phyloP scores from a whole-genome alignment of 2,888 invertebrate species.

The Catonia carolina region DNA sequence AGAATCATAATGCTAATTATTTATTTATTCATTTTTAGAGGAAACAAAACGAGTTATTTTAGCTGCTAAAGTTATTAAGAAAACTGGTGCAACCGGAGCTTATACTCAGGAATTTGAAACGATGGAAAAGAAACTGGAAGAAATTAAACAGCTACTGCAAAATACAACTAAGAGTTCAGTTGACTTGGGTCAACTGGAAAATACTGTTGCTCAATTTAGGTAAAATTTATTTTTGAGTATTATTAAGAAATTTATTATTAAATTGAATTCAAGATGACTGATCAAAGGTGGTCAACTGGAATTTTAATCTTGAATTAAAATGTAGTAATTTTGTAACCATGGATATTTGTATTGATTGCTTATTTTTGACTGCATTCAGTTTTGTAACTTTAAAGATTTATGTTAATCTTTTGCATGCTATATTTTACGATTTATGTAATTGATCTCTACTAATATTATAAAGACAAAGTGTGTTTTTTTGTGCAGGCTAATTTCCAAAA shows the following conservation, averaged over 20 bases:
- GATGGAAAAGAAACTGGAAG: constrained; percentile 78
- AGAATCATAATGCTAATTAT: too few species aligned
- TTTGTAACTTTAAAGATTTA: too few species aligned
- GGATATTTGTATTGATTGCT: too few species aligned
- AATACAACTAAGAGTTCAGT: constrained; percentile 60
- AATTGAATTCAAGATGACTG: background rate
- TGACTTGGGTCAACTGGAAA: constrained; percentile 44
- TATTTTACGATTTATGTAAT: too few species aligned
- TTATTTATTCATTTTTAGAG: constrained; percentile 40
- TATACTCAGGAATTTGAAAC: constrained; percentile 92
- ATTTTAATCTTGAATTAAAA: too few species aligned
- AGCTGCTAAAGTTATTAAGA: constrained; percentile 87
- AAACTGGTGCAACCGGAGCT: constrained; percentile 92
- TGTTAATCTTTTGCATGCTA: too few species aligned
- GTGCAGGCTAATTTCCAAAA: too few species aligned
- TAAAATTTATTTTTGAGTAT: constrained; percentile 31
- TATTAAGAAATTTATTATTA: constrained; percentile 4
- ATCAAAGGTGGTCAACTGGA: background rate
- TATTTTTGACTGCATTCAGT: too few species aligned
- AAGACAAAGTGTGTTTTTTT: too few species aligned
- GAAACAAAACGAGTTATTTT: constrained; percentile 75
- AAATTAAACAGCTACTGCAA: constrained; percentile 70
- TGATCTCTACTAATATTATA: too few species aligned
- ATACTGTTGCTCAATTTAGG: constrained; percentile 45
- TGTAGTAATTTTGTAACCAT: background rate